Base-by-base conservation (phyloP, 2,113 vertebrate species). In the Psilopsiagon aymara region DNA sequence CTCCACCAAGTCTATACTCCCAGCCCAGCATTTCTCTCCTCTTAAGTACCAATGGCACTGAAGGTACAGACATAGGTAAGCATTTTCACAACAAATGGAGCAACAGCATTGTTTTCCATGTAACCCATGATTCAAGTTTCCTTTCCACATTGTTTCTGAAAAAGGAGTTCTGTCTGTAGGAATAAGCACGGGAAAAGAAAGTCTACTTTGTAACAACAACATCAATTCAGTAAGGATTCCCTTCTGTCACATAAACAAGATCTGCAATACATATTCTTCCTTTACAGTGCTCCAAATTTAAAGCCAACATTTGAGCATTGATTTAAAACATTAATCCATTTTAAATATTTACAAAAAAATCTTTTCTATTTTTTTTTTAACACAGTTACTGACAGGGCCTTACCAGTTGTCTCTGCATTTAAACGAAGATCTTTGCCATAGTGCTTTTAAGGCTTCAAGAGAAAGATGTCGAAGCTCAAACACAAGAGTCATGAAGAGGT, bases 341-440 rank as follows among this genome's bases (percentile, higher is more conserved):
- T 84, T 46, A 91, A 79, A 68, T 60, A 91, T 29, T 64, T 15
- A 10, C 35, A 67, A 60, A 59, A 11, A 41, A 44, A 68, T 69
- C 0, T 71, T 79, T 64, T 5, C 16, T 37, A 6, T 19, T 2
- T 25, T 52, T n/a, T 52, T 82, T 46, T 8, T 33, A 74, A 55
- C 15, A 13, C 20, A 63, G 6, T 53, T 78, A 39, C n/a, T 60
- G 28, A 70, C 70, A n/a, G 17, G 11, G 13, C 59, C 98, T 98
- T 94, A 99, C 98, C 98, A 98, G 88, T 98, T 97, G 92, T 98
- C 98, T 76, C 88, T 97, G 82, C 98, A 99, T 94, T 98, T 98
- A 90, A 98, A 98, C 5, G 98, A 98, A 8, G 98, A 97, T 46
- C 97, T 97, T 83, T 95, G 92, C 99, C 99, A 99, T 9, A 98